Base-by-base conservation (phyloP, 2,113 vertebrate species). In the Diglossa brunneiventris region DNA sequence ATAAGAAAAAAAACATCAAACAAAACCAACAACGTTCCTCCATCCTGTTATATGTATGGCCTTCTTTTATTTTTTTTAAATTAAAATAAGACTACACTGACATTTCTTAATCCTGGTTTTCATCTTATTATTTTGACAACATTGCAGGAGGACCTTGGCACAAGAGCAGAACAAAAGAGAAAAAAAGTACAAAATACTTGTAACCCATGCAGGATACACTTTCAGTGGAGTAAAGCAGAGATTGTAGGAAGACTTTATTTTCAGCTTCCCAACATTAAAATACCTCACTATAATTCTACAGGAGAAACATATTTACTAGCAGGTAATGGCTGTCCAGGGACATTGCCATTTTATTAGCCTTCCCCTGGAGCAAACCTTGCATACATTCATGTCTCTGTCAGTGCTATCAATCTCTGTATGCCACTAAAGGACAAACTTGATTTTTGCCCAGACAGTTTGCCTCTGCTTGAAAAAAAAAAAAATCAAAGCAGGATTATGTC, bases 11-110 rank as follows among this genome's bases (percentile, higher is more conserved):
- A n/a, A 22, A 3, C 1, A 3, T 20, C 6, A 31, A 21, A 11
- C 2, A 27, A 76, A 61, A 9, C 4, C 3, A 46, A 13, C 2
- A 30, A 15, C 8, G 4, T 1, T n/a, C 5, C 9, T 2, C 1
- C 3, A 5, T 42, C 8, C 2, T 46, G 9, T 47, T 53, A 27
- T 5, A 64, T 27, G 10, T 10, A 42, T 67, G 0, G 20, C 3
- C 5, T n/a, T 28, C 1, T 7, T 11, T 26, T 26, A 1, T 26
- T 17, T 22, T 35, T 31, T 27, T 20, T 14, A 49, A 52, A 52
- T 82, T 59, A 41, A 64, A 90, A 18, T 58, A 14, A 73, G 8
- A 17, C 22, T 64, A 30, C 4, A 26, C 7, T 61, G 30, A 23
- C 4, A 19, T 53, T 63, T 69, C 41, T 76, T 30, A 33, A 26